Percentiles rank a stretch among this genome's conserved stretches.
These are phyloP conservation scores for Ophion obscuratus DNA, from an alignment of 2,888 invertebrate species.

Conservation along the genomic window DNA sequence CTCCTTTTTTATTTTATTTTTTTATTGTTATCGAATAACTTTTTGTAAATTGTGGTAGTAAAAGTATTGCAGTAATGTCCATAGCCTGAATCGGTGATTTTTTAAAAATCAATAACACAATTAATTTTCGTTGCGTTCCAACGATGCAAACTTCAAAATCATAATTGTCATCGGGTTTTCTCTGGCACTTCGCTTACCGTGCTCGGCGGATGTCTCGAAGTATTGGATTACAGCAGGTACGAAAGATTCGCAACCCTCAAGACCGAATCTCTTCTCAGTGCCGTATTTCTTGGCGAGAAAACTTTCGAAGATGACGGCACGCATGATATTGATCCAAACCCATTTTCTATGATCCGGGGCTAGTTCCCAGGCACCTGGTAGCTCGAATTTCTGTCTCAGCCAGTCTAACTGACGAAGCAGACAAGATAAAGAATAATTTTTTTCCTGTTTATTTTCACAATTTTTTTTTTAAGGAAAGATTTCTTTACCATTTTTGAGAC, in stretches of 20 bases:
- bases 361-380: conserved; percentile 75
- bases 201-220: conserved; percentile 76
- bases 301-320: conserved; percentile 75
- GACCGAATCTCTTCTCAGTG: conserved; percentile 79
- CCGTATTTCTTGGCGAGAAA: conserved; percentile 78
- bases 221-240: conserved; percentile 74
- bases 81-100: too few species aligned
- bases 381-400: conserved; percentile 78
- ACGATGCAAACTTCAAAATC: too few species aligned
- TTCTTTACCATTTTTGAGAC: too few species aligned
- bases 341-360: conserved; percentile 75
- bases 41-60: too few species aligned
- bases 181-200: conserved; percentile 66
- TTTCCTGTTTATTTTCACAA: too few species aligned
- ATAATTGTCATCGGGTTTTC: not conserved
- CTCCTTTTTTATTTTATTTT: too few species aligned
- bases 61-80: not conserved
- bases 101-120: too few species aligned
- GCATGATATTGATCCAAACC: conserved; percentile 78
- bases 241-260: conserved; percentile 79
- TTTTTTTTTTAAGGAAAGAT: too few species aligned
- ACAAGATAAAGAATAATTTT: not conserved
- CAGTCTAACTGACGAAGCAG: conserved; percentile 75
- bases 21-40: too few species aligned
- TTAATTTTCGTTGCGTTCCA: not conserved